Evolutionary conservation across 1,140 invertebrate genomes (phyloP).

Genomic region (Melipona quadrifasciata): DNA sequence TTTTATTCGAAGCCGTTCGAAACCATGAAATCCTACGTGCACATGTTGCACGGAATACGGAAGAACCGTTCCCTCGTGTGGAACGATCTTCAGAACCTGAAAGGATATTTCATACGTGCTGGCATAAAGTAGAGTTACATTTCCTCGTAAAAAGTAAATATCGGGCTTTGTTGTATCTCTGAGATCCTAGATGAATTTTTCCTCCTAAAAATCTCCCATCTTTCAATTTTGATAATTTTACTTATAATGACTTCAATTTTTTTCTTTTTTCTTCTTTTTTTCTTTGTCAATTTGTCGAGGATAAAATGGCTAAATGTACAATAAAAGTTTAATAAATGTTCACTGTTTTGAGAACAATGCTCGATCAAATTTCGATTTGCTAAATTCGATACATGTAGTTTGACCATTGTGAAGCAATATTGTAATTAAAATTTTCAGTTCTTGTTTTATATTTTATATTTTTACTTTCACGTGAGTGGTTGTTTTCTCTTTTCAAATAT

Average conservation of each 20-base stretch:
- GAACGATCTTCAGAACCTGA: constrained; percentile 73
- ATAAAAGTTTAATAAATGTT: too few species aligned
- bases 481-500: too few species aligned
- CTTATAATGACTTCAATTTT: background rate
- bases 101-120: background rate
- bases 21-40: constrained; percentile 74
- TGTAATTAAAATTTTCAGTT: too few species aligned
- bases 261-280: background rate
- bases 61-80: constrained; percentile 71
- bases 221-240: background rate
- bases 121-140: background rate
- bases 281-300: too few species aligned
- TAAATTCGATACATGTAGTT: too few species aligned
- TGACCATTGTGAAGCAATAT: too few species aligned
- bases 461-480: too few species aligned
- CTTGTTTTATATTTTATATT: too few species aligned
- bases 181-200: too few species aligned
- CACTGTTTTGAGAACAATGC: too few species aligned
- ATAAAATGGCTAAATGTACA: too few species aligned
- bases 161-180: background rate
- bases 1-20: constrained; percentile 61
- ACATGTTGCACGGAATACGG: constrained; percentile 75
- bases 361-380: too few species aligned
- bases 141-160: background rate
- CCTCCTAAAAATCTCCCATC: background rate